Evolutionary conservation across 1,140 invertebrate species (phyloP), one percentile per base, ranked within the genome.

Genomic region (Drosophila cardini): DNA sequence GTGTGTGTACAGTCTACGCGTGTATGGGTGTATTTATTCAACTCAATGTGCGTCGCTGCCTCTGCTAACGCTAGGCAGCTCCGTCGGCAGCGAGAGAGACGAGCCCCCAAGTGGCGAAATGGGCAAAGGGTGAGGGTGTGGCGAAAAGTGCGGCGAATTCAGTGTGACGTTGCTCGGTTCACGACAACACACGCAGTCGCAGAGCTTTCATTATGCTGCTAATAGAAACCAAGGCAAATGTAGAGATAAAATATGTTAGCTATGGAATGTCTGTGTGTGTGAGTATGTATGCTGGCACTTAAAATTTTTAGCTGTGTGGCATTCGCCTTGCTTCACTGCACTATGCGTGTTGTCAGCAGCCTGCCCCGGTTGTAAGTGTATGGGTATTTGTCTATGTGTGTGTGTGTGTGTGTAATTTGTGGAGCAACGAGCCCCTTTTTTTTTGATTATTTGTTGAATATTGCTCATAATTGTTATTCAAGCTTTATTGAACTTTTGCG

Each of bases 391-490:
- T 16, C 40, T 53, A 16, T 73, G 55, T 46, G 36, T n/a, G 46
- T 50, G 45, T 43, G 45, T 36, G 64, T 64, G 50, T 21, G 7
- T 64, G 50, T 21, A 4, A n/a, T 46, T 36, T 50, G 4, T 61
- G 55, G 48, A 52, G 74, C 79, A 87, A 81, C 79, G 84, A 83
- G 83, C 83, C 82, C 79, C 45, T 76, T 81, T 81, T 76, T 81
- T 81, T 80, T 56, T 42, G 52, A 68, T 58, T 62, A 48, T 67
- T 72, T 57, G 30, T 42, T 57, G 32, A 60, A 36, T 30, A 50
- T 36, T 43, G 38, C 72, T 71, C 74, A 82, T 87, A 87, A 87
- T 82, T 86, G 79, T 83, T 86, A 76, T 86, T 78, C 72, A 82
- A 83, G 79, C 83, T 86, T 61, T 76, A 86, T 75, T 81, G 75